A percentile compares a stretch with the other conserved stretches of the same genome.
Conservation (phyloP, 1,140 invertebrate genomes). For the Musca domestica region DNA sequence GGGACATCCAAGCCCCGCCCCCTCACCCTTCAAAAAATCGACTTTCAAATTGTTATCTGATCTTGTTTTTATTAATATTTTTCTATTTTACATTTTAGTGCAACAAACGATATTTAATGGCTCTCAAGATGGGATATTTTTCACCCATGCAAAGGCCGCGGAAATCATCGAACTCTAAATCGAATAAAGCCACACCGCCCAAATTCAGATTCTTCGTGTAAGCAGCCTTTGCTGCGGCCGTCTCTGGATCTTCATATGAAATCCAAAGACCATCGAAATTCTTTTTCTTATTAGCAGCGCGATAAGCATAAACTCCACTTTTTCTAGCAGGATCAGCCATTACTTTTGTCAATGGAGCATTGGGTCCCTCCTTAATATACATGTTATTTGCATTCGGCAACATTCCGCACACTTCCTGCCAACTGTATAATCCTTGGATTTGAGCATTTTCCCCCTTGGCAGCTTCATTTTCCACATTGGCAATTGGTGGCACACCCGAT, state of each 20-base stretch:
- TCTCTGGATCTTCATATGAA: constrained; percentile 83
- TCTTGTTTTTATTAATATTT: too few species aligned
- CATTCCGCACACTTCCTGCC: constrained; percentile 75
- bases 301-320: constrained; percentile 73
- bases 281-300: constrained; percentile 64
- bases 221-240: constrained; percentile 75
- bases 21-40: too few species aligned
- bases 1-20: too few species aligned
- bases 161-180: constrained; percentile 81
- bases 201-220: constrained; percentile 72
- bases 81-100: too few species aligned
- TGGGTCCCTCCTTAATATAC: constrained; percentile 68
- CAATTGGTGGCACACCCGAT: constrained; percentile 70
- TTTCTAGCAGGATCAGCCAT: constrained; percentile 72
- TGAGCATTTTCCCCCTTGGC: constrained; percentile 64
- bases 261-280: constrained; percentile 81
- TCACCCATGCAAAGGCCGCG: constrained; percentile 74
- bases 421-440: constrained; percentile 72
- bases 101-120: constrained; percentile 60
- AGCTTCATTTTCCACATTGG: constrained; percentile 65
- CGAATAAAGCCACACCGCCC: constrained; percentile 78
- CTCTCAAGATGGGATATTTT: constrained; percentile 71
- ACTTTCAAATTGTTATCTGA: too few species aligned
- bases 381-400: constrained; percentile 69
- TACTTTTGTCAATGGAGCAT: constrained; percentile 61